These are phyloP conservation scores for Ageneiosus marmoratus DNA, from an alignment of 2,113 vertebrate species.

Conservation along the genomic window DNA sequence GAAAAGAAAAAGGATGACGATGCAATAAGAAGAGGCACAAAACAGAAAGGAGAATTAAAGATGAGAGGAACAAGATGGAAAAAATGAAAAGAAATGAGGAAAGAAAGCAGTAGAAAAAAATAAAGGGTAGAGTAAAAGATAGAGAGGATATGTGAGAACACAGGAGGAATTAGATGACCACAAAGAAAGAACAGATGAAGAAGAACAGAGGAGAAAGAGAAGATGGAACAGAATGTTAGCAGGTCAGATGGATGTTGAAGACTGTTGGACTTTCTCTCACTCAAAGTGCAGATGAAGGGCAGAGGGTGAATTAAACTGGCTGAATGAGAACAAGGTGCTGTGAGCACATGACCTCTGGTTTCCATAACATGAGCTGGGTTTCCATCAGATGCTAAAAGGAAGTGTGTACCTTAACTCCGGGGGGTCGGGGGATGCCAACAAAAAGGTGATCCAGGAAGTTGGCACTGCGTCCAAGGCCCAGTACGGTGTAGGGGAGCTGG, in stretches of 20 bases:
- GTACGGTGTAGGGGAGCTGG: conserved; percentile 92
- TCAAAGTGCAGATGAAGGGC: neutral
- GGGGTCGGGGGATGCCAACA: conserved; percentile 89
- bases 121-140: no score
- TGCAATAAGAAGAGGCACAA: conserved; percentile 57
- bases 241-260: neutral
- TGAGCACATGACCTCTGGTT: conserved; percentile 4
- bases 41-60: conserved; percentile 55
- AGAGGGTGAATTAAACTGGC: conserved; percentile 15
- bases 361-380: conserved; percentile 6
- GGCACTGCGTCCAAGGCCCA: conserved; percentile 92
- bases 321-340: neutral
- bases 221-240: neutral
- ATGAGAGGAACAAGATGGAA: conserved; percentile 48
- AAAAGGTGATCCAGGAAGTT: conserved; percentile 95
- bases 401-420: conserved; percentile 78
- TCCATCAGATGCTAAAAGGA: neutral
- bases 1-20: neutral
- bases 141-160: no score
- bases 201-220: neutral
- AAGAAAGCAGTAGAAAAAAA: neutral
- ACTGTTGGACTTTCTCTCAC: neutral
- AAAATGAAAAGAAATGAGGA: conserved; percentile 42
- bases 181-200: conserved; percentile 13
- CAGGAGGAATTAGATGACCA: no score